phyloP scores from a whole-genome alignment of 1,140 invertebrate species.

The Drosophila pectinifera region DNA sequence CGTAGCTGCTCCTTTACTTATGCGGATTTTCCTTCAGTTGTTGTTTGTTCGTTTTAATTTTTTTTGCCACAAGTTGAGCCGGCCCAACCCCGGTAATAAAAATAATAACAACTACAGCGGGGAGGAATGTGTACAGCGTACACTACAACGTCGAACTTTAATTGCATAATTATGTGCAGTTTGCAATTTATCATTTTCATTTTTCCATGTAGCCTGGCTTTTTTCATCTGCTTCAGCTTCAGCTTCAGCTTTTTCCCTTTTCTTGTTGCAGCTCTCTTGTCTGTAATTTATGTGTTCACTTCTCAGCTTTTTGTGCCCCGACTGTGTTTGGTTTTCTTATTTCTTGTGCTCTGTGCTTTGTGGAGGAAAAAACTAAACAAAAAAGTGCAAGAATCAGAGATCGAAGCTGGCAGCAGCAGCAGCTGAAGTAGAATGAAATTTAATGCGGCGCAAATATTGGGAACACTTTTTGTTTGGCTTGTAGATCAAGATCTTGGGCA shows the following conservation, averaged over 20 bases:
- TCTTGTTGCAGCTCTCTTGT: slow-evolving; percentile 39
- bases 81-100: slow-evolving; percentile 68
- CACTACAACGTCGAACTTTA: slow-evolving; percentile 82
- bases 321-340: slow-evolving; percentile 29
- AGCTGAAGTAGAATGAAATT: slow-evolving; percentile 42
- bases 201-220: slow-evolving; percentile 77
- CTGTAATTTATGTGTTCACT: slow-evolving; percentile 73
- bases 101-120: slow-evolving; percentile 63
- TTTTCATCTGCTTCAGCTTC: slow-evolving; percentile 43
- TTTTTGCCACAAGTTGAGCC: slow-evolving; percentile 51
- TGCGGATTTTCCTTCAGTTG: slow-evolving; percentile 22
- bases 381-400: slow-evolving; percentile 1
- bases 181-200: slow-evolving; percentile 85
- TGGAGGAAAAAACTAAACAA: slow-evolving; percentile 4
- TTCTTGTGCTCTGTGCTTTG: slow-evolving; percentile 21
- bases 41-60: slow-evolving; percentile 31
- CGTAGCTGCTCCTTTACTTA: slow-evolving; percentile 43
- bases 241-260: slow-evolving; percentile 30
- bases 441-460: slow-evolving; percentile 65
- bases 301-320: slow-evolving; percentile 31
- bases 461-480: slow-evolving; percentile 24
- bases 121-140: slow-evolving; percentile 47
- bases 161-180: slow-evolving; percentile 85
- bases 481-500: neutral
- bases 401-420: neutral